Conservation (phyloP, 2,888 invertebrate genomes). For the Drosophila mimica region DNA sequence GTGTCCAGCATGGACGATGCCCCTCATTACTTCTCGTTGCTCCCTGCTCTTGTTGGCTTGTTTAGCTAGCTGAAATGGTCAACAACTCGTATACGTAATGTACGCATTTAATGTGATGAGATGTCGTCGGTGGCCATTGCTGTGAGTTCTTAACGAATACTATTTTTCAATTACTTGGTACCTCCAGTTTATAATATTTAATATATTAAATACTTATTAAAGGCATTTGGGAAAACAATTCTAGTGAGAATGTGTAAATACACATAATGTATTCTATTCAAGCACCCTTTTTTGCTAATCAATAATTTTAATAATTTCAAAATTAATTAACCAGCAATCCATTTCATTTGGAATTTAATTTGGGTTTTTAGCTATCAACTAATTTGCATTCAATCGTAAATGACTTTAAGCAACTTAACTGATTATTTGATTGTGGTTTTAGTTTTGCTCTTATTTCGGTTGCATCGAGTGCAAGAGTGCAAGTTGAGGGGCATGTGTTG, state of each 20-base stretch:
- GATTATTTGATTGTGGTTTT: constrained; percentile 17
- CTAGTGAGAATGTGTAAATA: background rate
- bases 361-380: constrained; percentile 20
- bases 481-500: background rate
- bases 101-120: constrained; percentile 15
- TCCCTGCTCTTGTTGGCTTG: constrained; percentile 12
- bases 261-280: background rate
- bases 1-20: background rate
- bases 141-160: background rate
- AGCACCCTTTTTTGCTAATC: background rate
- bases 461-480: background rate
- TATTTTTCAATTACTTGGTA: background rate
- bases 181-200: background rate
- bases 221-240: background rate
- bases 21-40: background rate
- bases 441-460: constrained; percentile 6
- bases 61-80: constrained; percentile 29
- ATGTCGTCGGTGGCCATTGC: constrained; percentile 3
- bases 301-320: background rate
- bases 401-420: constrained; percentile 12
- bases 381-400: constrained; percentile 20
- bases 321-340: background rate
- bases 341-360: constrained; percentile 7
- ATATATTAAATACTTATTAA: constrained; percentile 1
- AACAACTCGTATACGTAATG: constrained; percentile 41